Evolutionary conservation across 2,888 invertebrate genomes (phyloP), one percentile per base, ranked within the genome.

Genomic region (Drosophila algonquin): DNA sequence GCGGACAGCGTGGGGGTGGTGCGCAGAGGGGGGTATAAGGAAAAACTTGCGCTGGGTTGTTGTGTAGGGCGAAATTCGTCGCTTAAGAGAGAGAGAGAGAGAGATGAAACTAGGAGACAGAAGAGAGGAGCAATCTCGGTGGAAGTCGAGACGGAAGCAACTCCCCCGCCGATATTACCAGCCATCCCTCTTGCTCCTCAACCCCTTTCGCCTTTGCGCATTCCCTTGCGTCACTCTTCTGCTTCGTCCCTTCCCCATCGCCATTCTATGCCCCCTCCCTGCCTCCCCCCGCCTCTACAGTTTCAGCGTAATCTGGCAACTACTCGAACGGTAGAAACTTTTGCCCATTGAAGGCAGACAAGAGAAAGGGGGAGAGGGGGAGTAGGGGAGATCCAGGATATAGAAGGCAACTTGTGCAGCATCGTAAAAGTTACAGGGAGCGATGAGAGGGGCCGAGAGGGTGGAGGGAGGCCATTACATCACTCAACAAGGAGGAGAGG

Each of bases 261-360:
- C 2, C 4, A 24, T 4, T 24, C 24, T 24, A 24, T 4, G 3
- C 5, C 9, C 35, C 5, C 40, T 14, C 40, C 6, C 12, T 10
- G 2, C n/a, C 18, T 21, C 32, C 1, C 44, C 6, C 10, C 10
- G 1, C n/a, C 45, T 9, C 14, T 5, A 8, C 27, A 24, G 18
- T 14, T 45, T 16, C 14, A 67, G 72, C 77, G 75, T 81, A 80
- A 81, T 80, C 84, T 81, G 75, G 72, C 76, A 83, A 80, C 88
- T 83, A 80, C 87, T 88, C 73, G 73, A 82, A 74, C 73, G 78
- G 78, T 87, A 87, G 79, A 83, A 84, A 84, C 79, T 87, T 77
- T 14, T 74, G 73, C 71, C 53, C 52, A 51, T 21, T 46, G 65
- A 57, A 14, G 40, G 14, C 14, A 6, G 51, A 48, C 21, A 58